phyloP scores from a whole-genome alignment of 2,797 vertebrate genomes.

The Pangasius sanitwongsei region DNA sequence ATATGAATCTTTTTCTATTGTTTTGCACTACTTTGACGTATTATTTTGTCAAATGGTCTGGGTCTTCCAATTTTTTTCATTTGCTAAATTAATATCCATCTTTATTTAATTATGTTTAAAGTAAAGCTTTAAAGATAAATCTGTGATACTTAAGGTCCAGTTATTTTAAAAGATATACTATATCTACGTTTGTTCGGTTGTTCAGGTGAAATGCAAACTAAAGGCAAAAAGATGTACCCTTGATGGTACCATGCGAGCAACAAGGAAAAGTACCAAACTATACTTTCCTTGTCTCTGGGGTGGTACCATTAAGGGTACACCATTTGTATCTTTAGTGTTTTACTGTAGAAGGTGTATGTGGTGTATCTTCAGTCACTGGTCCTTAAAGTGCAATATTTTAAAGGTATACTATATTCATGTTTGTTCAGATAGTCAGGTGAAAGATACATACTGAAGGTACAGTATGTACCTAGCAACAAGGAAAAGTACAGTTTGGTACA shows the following conservation, averaged over 20 bases:
- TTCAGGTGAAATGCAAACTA: neutral
- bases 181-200: neutral
- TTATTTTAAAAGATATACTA: neutral
- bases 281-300: neutral
- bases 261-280: neutral
- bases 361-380: neutral
- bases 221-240: neutral
- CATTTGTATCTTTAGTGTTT: neutral
- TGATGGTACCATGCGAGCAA: no score
- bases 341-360: neutral
- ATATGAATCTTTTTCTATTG: neutral
- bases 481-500: neutral
- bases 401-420: neutral
- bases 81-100: neutral
- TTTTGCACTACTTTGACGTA: neutral
- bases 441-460: neutral
- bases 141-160: neutral
- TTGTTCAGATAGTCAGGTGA: neutral
- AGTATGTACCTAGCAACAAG: neutral
- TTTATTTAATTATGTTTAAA: neutral
- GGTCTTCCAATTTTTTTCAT: neutral
- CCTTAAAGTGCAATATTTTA: neutral
- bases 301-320: neutral
- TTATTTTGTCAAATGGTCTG: no score
- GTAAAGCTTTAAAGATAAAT: neutral